Base-by-base conservation (phyloP, 2,888 invertebrate species). In the Teleogryllus oceanicus region DNA sequence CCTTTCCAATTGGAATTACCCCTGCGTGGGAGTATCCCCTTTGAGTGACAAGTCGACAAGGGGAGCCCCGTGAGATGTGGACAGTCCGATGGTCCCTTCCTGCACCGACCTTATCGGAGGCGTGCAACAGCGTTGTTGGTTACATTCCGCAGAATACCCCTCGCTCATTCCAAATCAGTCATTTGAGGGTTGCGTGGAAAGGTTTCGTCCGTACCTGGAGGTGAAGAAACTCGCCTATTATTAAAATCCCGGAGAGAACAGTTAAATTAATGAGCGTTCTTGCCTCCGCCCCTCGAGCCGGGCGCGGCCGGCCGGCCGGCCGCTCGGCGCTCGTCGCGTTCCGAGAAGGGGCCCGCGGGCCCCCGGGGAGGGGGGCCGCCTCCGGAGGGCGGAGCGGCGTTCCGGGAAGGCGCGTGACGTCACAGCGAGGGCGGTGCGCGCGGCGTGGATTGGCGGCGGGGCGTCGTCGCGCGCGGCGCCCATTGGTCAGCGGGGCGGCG, bases 261-360 rank as follows among this genome's bases (percentile, higher is more conserved):
- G 80, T 80, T 78, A 80, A 80, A 78, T 78, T 80, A 78, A 75
- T 78, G 80, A 62, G 62, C 62, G 62, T n/a, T 13, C 62, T n/a
- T 13, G 62, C 62, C 18, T 24, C 78, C 75, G 78, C 74, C 37
- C 37, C 50, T 37, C 20, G 78, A 75, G 80, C 78, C n/a, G 49
- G 75, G 78, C 78, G 78, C 74, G 37, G 62, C 21, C 21, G 37
- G 62, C 21, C 21, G 37, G 62, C 62, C 62, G 62, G 62, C 62
- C 37, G 16, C 78, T 78, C 62, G 50, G 37, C 24, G 75, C 51
- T 37, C 80, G 80, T 62, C n/a, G 21, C 76, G 78, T 80, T 80
- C 50, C 76, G 76, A 79, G 79, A 79, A 79, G n/a, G 24, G 62
- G 16, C 13, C 62, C 8, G 3, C 62, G n/a, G 62, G 62, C 62